Evolutionary conservation across 2,888 invertebrate species (phyloP), one percentile per base, ranked within the genome.

Genomic region (Andrena minutula): DNA sequence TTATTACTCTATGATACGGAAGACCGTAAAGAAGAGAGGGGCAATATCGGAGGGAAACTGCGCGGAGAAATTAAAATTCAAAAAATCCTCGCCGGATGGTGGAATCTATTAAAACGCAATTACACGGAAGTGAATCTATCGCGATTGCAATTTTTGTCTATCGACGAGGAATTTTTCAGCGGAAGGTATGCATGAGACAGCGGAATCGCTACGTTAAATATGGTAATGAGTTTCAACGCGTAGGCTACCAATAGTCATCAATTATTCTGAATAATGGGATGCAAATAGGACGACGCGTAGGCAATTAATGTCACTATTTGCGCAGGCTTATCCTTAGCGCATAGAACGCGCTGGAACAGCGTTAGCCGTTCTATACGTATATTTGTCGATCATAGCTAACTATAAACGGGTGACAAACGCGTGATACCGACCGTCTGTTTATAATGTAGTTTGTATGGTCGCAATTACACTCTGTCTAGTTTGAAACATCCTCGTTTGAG

Each of bases 231-330:
- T 92, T 91, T 90, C 89, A 85, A 89, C 91, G 88, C 90, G 87
- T 88, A 89, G 88, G 89, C 83, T 87, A 89, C 90, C 92, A 92
- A 92, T 92, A 91, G 92, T 92, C 92, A 92, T 93, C 92, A 92
- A 93, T 93, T 93, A 93, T 93, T 92, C 92, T 91, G 91, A 92
- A 92, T 92, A 93, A 93, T 93, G 89, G 88, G 88, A 92, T 92
- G 93, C 92, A 92, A 93, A 92, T 92, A 91, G 91, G 89, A 85
- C 86, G 88, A 89, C 89, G 89, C 89, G 88, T 88, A 88, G 91
- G 90, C 91, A 92, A 93, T 93, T 92, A 92, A 92, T 92, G 92
- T 91, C 92, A 91, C 91, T 92, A 92, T 93, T 92, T 92, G 92
- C 89, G 89, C 88, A 91, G 91, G 92, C 90, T 92, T 91, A 92